Conservation (phyloP, 2,113 vertebrate species). For the Pedionomus torquatus region DNA sequence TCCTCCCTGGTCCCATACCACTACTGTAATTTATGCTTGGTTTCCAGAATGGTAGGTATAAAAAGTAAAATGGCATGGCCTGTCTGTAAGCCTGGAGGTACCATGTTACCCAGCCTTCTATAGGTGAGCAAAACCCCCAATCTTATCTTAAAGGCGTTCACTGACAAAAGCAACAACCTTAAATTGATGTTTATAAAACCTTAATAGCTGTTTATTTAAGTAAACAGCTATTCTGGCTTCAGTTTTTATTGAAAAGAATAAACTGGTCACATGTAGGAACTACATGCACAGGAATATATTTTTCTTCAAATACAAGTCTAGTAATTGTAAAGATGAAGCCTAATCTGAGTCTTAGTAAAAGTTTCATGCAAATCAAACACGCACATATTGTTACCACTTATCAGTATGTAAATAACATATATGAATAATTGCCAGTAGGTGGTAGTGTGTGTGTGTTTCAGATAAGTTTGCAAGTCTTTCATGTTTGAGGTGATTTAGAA, state of each 20-base stretch:
- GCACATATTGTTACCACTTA: neutral
- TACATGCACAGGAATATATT: neutral
- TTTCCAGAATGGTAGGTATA: neutral
- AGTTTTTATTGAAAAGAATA: neutral
- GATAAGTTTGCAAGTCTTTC: conserved; percentile 2
- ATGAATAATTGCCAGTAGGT: conserved; percentile 68
- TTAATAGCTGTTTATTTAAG: too few species aligned
- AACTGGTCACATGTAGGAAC: neutral
- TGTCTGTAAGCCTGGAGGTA: neutral
- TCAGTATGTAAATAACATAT: conserved; percentile 41
- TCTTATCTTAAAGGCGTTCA: neutral
- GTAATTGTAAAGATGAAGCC: neutral
- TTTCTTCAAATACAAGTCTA: neutral
- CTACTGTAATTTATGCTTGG: neutral
- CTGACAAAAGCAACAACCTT: neutral
- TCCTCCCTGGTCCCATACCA: neutral
- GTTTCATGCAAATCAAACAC: neutral
- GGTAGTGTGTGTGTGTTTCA: conserved; percentile 61
- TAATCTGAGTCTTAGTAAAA: neutral
- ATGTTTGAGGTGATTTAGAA: conserved; percentile 39
- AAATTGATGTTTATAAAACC: too few species aligned
- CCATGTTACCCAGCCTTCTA: neutral
- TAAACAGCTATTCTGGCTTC: neutral
- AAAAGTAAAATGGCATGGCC: neutral
- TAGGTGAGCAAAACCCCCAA: neutral